phyloP scores from a whole-genome alignment of 2,113 vertebrate genomes.

The Lethenteron reissneri region DNA sequence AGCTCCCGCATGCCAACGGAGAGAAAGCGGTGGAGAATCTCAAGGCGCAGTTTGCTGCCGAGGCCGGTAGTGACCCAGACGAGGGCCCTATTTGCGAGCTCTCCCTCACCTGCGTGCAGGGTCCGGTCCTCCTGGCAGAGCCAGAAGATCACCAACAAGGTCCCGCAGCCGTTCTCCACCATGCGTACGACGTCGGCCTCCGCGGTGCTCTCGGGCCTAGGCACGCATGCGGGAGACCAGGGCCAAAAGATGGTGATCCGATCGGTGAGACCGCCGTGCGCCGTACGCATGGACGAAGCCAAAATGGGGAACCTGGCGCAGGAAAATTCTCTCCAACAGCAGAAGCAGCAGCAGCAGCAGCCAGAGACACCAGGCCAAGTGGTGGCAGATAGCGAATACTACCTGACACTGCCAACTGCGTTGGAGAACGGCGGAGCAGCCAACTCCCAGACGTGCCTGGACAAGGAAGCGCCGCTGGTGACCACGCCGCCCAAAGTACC shows the following conservation, averaged over 20 bases:
- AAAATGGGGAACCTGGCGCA: not conserved
- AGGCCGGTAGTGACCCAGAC: too few species aligned
- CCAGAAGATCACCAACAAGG: constrained; percentile 5
- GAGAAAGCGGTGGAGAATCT: too few species aligned
- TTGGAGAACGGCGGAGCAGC: not conserved
- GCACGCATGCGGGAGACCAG: not conserved
- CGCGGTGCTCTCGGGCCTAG: not conserved
- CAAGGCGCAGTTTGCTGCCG: too few species aligned
- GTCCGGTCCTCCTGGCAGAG: not conserved
- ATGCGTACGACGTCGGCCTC: not conserved
- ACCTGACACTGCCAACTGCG: not conserved
- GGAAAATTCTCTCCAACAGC: not conserved
- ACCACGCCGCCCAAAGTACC: constrained; percentile 2
- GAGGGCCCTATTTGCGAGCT: too few species aligned
- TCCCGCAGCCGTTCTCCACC: not conserved
- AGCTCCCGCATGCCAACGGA: too few species aligned
- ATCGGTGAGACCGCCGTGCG: not conserved
- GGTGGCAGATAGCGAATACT: not conserved
- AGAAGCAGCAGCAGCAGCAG: not conserved
- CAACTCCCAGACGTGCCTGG: too few species aligned
- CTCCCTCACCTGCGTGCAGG: too few species aligned
- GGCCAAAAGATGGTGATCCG: not conserved
- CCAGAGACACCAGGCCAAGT: not conserved
- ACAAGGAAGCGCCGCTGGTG: not conserved
- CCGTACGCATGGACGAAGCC: not conserved